Evolutionary conservation across 2,113 vertebrate genomes (phyloP), one percentile per base, ranked within the genome.

Genomic region (Astatotilapia flaviijosephi): DNA sequence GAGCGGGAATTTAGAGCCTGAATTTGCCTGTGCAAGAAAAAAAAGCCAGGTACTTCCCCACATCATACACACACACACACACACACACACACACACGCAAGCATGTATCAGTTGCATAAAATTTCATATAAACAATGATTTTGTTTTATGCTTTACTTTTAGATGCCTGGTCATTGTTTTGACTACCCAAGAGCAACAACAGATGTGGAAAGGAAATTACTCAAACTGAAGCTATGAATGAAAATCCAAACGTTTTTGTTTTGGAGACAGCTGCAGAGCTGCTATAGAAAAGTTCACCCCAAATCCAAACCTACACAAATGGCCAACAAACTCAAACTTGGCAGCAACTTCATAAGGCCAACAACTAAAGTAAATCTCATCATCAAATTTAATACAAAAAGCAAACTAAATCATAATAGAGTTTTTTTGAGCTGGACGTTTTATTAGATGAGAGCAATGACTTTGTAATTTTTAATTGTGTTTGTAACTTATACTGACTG

Each of bases 11-110:
- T 15, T 10, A 31, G 56, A 60, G 26, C 2, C 26, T 60, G 56
- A 31, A 60, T 17, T 31, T 17, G 5, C 14, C 56, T 6, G 3
- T 17, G 56, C 14, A 60, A 58, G 56, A 4, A 60, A 31, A 28
- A 58, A 31, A 9, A 0, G 0, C 0, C 13, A 31, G 26, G 14
- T 60, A 60, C 14, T 14, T 58, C 13, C 12, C 55, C 55, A 58
- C 23, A 28, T 58, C 9, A 12, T 1, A 9, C 3, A 53, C 49
- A 0, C 19, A 53, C 51, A 21, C 6, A 53, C 49, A 33, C 35
- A 9, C 35, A 37, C 35, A 26, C 51, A 12, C 51, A n/a, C 1
- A 54, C 19, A n/a, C 51, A 21, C 11, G 2, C 1, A 13, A 56
- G 4, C 54, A 56, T 56, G 23, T 33, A 62, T 35, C 14, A 33